Base-by-base conservation (phyloP, 1,140 invertebrate species). In the Saccostrea glomerata region DNA sequence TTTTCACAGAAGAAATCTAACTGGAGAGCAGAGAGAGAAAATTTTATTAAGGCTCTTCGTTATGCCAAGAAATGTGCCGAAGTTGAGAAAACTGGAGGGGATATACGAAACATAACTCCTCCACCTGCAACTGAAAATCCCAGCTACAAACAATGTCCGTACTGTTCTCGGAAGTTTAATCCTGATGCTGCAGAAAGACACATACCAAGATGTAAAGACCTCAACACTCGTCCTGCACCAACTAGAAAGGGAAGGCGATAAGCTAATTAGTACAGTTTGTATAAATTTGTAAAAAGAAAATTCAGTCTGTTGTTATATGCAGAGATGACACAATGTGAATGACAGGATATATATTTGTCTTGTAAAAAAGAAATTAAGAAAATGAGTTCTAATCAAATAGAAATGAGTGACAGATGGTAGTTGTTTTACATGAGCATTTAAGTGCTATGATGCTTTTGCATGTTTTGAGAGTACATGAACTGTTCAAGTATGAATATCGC, bases 1-100 rank as follows among this genome's bases (percentile, higher is more conserved):
- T 47, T 23, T 82, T 47, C 7, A 47, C 73, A 96, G 91, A 96
- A 96, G 90, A 97, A 97, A 92, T 96, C 95, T 86, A 97, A 98
- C 94, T 99, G 98, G 98, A 96, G 98, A 13, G 96, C 97, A 93
- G 97, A 98, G 93, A 98, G 99, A 95, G 97, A 99, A 93, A 97
- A 98, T 91, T 99, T 99, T 94, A 98, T 99, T 84, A 95, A 96
- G 87, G 96, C 98, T 0, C 98, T 99, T 87, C 96, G 98, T 25
- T 97, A 98, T 1, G 98, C 98, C 0, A 98, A 99, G 93, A 94
- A 95, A 87, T 97, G 97, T n/a, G 97, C 98, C 92, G 96, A 96
- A 0, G 97, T 98, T 94, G 95, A 99, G 88, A 97, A 97, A 1
- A 96, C 96, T 25, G 98, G 98, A 85, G 98, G 97, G 87, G 98